A percentile compares a stretch with the other conserved stretches of the same genome.
Evolutionary conservation across 2,113 vertebrate genomes (phyloP).

Genomic region (Dasyurus viverrinus): DNA sequence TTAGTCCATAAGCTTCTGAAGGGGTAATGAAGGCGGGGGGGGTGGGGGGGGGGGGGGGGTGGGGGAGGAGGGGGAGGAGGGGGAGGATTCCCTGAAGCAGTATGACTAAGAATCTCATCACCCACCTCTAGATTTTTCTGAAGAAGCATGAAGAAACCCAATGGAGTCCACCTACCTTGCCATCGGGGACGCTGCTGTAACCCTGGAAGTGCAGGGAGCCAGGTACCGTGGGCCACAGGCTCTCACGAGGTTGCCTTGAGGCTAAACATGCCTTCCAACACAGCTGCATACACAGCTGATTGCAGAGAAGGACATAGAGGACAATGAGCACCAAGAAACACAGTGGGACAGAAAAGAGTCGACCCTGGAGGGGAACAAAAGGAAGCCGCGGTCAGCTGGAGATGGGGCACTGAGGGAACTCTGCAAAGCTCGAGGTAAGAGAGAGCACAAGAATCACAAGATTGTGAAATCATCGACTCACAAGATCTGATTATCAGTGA

Average conservation of each 20-base stretch:
- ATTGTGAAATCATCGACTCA: not conserved
- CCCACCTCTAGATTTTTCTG: not conserved
- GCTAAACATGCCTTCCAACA: conserved; percentile 64
- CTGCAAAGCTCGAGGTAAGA: not conserved
- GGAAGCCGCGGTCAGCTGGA: not conserved
- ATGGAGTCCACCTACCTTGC: conserved; percentile 79
- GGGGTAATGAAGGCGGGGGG: not conserved
- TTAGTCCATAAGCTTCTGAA: not conserved
- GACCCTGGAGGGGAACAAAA: conserved; percentile 54
- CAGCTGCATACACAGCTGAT: not conserved
- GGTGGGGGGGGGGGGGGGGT: too few species aligned
- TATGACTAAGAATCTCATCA: not conserved
- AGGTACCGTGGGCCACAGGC: not conserved
- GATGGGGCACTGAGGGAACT: fast-evolving
- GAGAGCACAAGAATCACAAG: not conserved
- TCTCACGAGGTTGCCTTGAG: not conserved
- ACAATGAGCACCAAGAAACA: not conserved
- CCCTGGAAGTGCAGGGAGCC: conserved; percentile 75
- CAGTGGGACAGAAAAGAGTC: conserved; percentile 71
- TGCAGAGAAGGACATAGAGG: conserved; percentile 70
- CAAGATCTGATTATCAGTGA: not conserved
- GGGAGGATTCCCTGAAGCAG: not conserved
- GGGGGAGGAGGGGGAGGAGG: too few species aligned
- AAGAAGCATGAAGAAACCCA: not conserved
- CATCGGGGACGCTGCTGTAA: conserved; percentile 84